Evolutionary conservation across 1,140 invertebrate genomes (phyloP).

Genomic region (Bilobella aurantiaca): DNA sequence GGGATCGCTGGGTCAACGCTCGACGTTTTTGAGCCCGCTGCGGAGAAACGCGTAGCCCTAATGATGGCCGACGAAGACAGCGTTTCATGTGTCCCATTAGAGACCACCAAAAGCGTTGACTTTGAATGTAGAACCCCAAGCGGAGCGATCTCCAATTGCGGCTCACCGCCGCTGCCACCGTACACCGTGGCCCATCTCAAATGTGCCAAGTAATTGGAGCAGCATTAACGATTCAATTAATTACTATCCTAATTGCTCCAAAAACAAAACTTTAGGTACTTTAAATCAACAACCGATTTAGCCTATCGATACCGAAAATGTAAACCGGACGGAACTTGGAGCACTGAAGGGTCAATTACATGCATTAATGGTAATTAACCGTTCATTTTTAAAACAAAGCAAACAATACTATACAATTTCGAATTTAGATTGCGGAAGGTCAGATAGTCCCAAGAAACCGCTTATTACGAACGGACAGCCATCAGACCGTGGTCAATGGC

Average conservation of each 20-base stretch:
- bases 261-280: constrained; percentile 18
- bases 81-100: constrained; percentile 15
- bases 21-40: constrained; percentile 18
- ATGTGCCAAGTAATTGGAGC: constrained; percentile 18
- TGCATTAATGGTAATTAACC: constrained; percentile 11
- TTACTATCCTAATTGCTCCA: background rate
- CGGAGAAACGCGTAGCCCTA: constrained; percentile 1
- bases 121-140: constrained; percentile 21
- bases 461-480: constrained; percentile 45
- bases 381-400: too few relatives aligned
- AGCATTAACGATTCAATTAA: background rate
- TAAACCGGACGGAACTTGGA: constrained; percentile 14
- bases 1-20: background rate
- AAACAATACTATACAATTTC: background rate
- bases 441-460: constrained; percentile 31
- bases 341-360: constrained; percentile 16
- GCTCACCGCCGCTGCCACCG: constrained; percentile 13
- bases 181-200: constrained; percentile 26
- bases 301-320: constrained; percentile 22
- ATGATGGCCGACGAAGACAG: background rate
- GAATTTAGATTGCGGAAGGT: constrained; percentile 10
- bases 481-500: constrained; percentile 47
- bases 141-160: constrained; percentile 16
- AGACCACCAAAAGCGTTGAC: constrained; percentile 19
- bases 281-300: constrained; percentile 16